Percentiles rank a stretch among this genome's conserved stretches.
Evolutionary conservation across 37 sponge, comb jelly and placozoan genomes (phyloP).

Genomic region (Cliona cf. orientalis): DNA sequence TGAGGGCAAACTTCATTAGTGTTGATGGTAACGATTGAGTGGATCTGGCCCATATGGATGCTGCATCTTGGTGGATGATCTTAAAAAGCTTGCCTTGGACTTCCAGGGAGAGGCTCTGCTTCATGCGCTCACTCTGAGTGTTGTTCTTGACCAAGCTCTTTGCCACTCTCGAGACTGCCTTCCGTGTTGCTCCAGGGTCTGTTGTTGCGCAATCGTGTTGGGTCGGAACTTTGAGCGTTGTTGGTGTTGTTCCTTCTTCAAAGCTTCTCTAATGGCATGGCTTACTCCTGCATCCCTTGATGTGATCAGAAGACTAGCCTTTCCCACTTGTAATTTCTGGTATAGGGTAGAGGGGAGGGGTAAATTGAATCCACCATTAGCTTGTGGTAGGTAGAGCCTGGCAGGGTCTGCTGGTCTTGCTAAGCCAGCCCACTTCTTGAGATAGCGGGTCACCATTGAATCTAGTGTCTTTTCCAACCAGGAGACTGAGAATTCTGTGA

Average conservation of each 20-base stretch:
- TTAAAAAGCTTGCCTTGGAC: not conserved
- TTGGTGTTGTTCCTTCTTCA: not conserved
- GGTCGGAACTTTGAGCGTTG: slow-evolving; percentile 1
- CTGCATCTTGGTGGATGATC: not conserved
- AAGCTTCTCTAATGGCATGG: not conserved
- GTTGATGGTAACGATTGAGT: not conserved
- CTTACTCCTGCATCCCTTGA: slow-evolving; percentile 17
- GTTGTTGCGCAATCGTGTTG: not conserved
- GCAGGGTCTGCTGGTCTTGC: slow-evolving; percentile 5
- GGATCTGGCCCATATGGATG: not conserved
- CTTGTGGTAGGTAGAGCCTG: slow-evolving; percentile 19
- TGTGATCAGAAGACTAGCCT: not conserved
- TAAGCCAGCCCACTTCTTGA: slow-evolving; percentile 39
- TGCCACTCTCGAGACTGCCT: not conserved
- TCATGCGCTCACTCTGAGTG: not conserved
- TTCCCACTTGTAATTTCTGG: slow-evolving; percentile 13
- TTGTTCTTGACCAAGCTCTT: not conserved
- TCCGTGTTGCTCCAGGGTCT: slow-evolving; percentile 19
- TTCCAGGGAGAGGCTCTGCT: not conserved
- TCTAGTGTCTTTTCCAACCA: slow-evolving; percentile 20
- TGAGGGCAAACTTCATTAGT: slow-evolving; percentile 26
- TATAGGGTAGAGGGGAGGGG: slow-evolving; percentile 1
- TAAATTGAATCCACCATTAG: slow-evolving; percentile 25
- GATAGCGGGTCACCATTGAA: slow-evolving; percentile 22
- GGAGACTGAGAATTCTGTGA: slow-evolving; percentile 12